Percentiles rank a stretch among this genome's conserved stretches.
Evolutionary conservation across 1,140 invertebrate genomes (phyloP).

Genomic region (Dolichoris vasculosae): DNA sequence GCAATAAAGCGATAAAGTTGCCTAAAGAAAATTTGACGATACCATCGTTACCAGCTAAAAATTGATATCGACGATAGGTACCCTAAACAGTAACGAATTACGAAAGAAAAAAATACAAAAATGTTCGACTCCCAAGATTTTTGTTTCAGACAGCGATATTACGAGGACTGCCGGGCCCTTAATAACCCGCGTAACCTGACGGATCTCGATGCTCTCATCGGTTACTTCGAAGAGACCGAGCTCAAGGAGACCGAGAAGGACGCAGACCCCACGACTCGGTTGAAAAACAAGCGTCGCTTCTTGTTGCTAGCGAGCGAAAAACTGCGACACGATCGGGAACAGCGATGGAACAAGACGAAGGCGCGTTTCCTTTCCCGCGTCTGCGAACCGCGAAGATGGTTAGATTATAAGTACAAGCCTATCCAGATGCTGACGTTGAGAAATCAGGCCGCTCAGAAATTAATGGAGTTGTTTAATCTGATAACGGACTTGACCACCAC

Average conservation of each 20-base stretch:
- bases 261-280: background rate
- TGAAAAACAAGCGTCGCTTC: background rate
- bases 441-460: conserved; percentile 79
- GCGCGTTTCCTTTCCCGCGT: conserved; percentile 74
- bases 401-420: conserved; percentile 75
- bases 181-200: background rate
- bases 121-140: background rate
- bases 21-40: background rate
- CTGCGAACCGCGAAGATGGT: conserved; percentile 79
- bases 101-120: background rate
- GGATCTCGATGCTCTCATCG: conserved; percentile 18
- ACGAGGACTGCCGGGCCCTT: background rate
- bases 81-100: background rate
- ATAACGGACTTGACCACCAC: conserved; percentile 72
- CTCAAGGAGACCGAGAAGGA: background rate
- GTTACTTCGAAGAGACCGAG: conserved; percentile 7
- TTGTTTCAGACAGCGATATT: conserved; percentile 7
- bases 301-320: background rate
- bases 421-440: conserved; percentile 80
- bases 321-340: background rate
- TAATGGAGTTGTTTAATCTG: conserved; percentile 77
- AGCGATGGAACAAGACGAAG: background rate
- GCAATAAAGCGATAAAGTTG: conserved; percentile 14
- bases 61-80: background rate
- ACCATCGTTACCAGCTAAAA: background rate